Evolutionary conservation across 2,797 vertebrate genomes (phyloP), one percentile per base, ranked within the genome.

Genomic region (Megalops cyprinoides): DNA sequence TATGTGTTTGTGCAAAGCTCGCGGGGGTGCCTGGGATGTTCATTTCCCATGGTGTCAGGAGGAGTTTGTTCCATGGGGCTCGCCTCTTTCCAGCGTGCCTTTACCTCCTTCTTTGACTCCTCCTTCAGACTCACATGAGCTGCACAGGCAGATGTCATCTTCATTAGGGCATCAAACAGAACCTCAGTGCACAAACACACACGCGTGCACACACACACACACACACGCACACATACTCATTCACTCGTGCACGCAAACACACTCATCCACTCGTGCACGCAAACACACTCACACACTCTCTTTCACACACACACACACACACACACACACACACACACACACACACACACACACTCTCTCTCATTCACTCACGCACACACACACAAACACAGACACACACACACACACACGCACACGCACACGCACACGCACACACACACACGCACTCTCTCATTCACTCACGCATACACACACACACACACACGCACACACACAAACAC

Each of bases 31-130:
- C 44, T 77, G 74, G 81, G 77, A 67, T 69, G 76, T 60, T 78
- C 15, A 56, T 74, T 71, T 55, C 58, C 69, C 81, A 73, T 18
- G 23, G 53, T 73, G 81, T 78, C 80, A 77, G 58, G 42, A 76
- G 23, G 71, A 44, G 34, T 77, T 71, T 67, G 37, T 77, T 23
- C 34, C 12, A 39, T 53, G 25, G 49, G 23, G 31, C 58, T 77
- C 58, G 14, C 46, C 69, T 75, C 55, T 58, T 39, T 74, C 20
- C 20, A 42, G 20, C 23, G 8, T 69, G 28, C 76, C 42, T 44
- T 34, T 51, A 37, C 25, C n/a, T n/a, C 20, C 55, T 12, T 28
- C 46, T 62, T 23, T 15, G 42, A 34, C 58, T 10, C 49, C n/a
- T n/a, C n/a, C n/a, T n/a, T n/a, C 49, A 53, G 49, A 8, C n/a